phyloP scores from a whole-genome alignment of 2,888 invertebrate genomes.

The Callimorpha dominula region DNA sequence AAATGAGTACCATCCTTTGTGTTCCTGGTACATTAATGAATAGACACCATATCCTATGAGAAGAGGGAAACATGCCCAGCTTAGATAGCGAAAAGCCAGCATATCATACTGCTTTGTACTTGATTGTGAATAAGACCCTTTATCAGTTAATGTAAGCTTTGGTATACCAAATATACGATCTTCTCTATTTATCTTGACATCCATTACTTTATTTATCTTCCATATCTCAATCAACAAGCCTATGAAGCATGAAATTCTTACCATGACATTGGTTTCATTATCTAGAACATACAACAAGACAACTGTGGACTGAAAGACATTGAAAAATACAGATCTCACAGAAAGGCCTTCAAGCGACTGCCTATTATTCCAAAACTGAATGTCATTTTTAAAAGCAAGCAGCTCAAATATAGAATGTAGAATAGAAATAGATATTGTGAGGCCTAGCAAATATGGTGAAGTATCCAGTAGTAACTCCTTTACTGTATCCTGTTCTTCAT shows the following conservation, averaged over 20 bases:
- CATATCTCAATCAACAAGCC: constrained; percentile 98
- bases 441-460: constrained; percentile 96
- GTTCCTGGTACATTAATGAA: constrained; percentile 97
- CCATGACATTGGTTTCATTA: constrained; percentile 99
- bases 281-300: constrained; percentile 98
- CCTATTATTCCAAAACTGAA: constrained; percentile 99
- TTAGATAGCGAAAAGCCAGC: constrained; percentile 98
- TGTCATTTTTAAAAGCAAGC: constrained; percentile 99
- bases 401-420: constrained; percentile 99
- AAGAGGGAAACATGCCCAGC: constrained; percentile 98
- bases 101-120: constrained; percentile 97
- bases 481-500: constrained; percentile 95
- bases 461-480: constrained; percentile 98
- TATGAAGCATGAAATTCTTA: constrained; percentile 97
- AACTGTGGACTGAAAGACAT: constrained; percentile 98
- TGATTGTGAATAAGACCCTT: constrained; percentile 98
- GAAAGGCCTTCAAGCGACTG: constrained; percentile 99
- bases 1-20: constrained; percentile 99
- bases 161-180: constrained; percentile 93
- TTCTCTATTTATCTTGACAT: constrained; percentile 92
- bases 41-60: constrained; percentile 97
- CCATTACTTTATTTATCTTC: constrained; percentile 98
- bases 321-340: constrained; percentile 99
- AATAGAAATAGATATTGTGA: constrained; percentile 97
- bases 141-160: constrained; percentile 93